Evolutionary conservation across 2,888 invertebrate genomes (phyloP), one percentile per base, ranked within the genome.

Genomic region (Hirudinaria manillensis): DNA sequence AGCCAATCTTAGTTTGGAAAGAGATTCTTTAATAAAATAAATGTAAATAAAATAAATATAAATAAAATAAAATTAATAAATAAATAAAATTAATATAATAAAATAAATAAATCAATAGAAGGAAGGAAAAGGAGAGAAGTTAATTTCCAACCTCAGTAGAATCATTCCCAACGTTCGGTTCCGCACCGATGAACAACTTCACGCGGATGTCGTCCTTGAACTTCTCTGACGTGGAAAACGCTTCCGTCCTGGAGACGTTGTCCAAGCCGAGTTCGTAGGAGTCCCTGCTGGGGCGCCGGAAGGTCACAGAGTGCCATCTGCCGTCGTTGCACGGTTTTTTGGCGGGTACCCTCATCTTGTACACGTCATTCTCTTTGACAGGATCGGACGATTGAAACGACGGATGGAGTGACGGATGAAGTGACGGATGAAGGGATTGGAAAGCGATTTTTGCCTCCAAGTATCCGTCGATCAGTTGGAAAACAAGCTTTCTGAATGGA

Each of bases 271-370:
- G n/a, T 24, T n/a, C n/a, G 68, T 68, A 68, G 29, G 68, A 34
- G 21, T 68, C n/a, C n/a, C n/a, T 29, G n/a, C 21, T 10, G n/a
- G 10, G 13, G 32, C 32, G 68, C 32, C 10, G n/a, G 36, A 68
- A 68, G 1, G 32, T 32, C 27, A 34, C 68, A 10, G 13, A 34
- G 36, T 68, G 68, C 68, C 68, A 68, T 10, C 2, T 13, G 2
- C 68, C 68, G 32, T 68, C 36, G 36, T 68, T 36, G n/a, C 32
- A 68, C 1, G 36, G 36, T 34, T 34, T 68, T 68, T 68, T 68
- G 34, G 32, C 32, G 13, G 68, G 36, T 34, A 68, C 34, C 32
- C 16, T 68, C n/a, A 68, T 68, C 32, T 16, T n/a, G 68, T n/a
- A 36, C 32, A 4, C n/a, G 24, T 61, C 24, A 53, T n/a, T n/a